Percentiles rank a stretch among this genome's conserved stretches.
Conservation (phyloP, 2,113 vertebrate species). For the Steatornis caripensis region DNA sequence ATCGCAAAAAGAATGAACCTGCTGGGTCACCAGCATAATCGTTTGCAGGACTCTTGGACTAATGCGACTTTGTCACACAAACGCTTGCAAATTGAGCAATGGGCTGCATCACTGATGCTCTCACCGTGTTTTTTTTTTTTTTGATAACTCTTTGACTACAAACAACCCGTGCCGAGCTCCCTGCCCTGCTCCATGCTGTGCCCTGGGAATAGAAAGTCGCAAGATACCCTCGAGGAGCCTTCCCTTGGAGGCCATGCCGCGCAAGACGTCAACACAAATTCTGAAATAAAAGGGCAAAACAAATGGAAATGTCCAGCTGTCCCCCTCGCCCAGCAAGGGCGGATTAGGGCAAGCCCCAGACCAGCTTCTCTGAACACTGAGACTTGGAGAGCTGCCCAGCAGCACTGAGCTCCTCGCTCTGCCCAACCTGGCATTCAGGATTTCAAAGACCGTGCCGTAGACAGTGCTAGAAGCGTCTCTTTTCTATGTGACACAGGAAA, state of each 20-base stretch:
- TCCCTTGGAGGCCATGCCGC: not conserved
- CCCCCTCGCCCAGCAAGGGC: not conserved
- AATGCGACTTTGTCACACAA: rapidly evolving
- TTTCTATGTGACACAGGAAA: not conserved
- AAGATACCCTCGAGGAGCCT: not conserved
- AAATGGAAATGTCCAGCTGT: not conserved
- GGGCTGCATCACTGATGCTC: too few relatives aligned
- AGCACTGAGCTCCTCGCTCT: not conserved
- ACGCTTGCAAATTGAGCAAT: rapidly evolving
- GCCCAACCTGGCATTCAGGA: not conserved
- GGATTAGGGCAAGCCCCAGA: not conserved
- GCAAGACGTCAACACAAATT: rapidly evolving
- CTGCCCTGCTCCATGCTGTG: not conserved
- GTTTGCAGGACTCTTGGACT: too few relatives aligned
- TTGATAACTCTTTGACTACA: not conserved
- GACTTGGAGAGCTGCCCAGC: not conserved
- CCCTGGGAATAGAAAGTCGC: not conserved
- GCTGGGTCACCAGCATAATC: not conserved
- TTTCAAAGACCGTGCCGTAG: not conserved
- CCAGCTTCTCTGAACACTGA: not conserved
- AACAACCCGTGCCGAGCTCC: not conserved
- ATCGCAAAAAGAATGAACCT: rapidly evolving
- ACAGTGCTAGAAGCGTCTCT: not conserved
- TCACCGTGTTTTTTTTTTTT: not conserved
- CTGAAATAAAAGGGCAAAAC: not conserved